phyloP scores from a whole-genome alignment of 2,797 vertebrate species.

The Danio choprae region DNA sequence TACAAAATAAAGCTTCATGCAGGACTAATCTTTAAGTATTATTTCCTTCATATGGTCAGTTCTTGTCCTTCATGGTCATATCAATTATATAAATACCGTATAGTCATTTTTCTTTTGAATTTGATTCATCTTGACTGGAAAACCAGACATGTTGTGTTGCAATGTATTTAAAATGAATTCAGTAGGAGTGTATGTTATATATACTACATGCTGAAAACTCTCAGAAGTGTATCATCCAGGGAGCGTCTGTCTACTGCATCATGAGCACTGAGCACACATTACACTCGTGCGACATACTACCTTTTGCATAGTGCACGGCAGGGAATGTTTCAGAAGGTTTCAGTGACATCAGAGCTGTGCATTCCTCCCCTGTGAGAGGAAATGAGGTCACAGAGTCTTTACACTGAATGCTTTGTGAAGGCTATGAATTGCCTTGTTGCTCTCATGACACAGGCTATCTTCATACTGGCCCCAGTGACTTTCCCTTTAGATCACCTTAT shows the following conservation, averaged over 20 bases:
- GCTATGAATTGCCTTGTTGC: slow-evolving; percentile 48
- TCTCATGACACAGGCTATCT: slow-evolving; percentile 52
- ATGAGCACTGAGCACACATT: background rate
- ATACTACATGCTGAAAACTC: background rate
- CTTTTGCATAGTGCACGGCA: background rate
- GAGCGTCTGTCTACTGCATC: background rate
- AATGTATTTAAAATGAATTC: too few relatives aligned
- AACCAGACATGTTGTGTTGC: too few relatives aligned
- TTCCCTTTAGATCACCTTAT: slow-evolving; percentile 59
- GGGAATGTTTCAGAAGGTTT: background rate
- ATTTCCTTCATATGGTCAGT: too few relatives aligned
- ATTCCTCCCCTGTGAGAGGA: slow-evolving; percentile 9
- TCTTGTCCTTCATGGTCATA: too few relatives aligned
- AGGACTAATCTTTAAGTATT: too few relatives aligned
- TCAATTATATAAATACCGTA: too few relatives aligned
- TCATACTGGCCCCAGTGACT: slow-evolving; percentile 32
- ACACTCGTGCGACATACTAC: background rate
- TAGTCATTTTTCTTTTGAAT: too few relatives aligned
- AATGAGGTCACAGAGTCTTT: slow-evolving; percentile 40
- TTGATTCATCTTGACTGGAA: too few relatives aligned
- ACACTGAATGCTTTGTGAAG: slow-evolving; percentile 48
- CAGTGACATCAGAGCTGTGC: background rate
- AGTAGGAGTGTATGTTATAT: too few relatives aligned
- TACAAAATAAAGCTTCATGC: too few relatives aligned
- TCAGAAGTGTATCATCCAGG: background rate